Base-by-base conservation (phyloP, 2,888 invertebrate species). In the Ecdyonurus torrentis region DNA sequence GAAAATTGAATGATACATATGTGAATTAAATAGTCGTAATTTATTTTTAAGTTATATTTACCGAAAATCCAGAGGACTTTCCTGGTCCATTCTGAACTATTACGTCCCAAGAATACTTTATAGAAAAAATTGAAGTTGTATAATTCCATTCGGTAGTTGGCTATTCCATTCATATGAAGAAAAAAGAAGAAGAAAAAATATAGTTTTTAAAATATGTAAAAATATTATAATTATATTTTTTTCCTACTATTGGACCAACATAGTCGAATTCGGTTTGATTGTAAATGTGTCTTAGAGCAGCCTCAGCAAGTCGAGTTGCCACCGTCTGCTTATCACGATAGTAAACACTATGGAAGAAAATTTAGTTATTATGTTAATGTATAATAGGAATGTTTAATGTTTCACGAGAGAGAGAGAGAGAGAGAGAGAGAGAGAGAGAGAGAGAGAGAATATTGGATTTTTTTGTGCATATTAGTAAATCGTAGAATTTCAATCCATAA, bases 51-150 rank as follows among this genome's bases (percentile, higher is more conserved):
- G n/a, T n/a, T n/a, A 37, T 10, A 37, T 15, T 37, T 22, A 55
- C 55, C 5, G 22, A 55, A 55, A 55, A 55, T 55, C 55, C 55
- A 55, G 55, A 55, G 7, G 55, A n/a, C n/a, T 55, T n/a, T 55
- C 55, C 55, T 18, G 55, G 7, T 55, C n/a, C 7, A 7, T 22
- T 22, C 7, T 20, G 5, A 18, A 55, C 7, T 20, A 5, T 7
- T 7, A 55, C 20, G n/a, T 55, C 22, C 55, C 55, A 55, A 7
- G 19, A n/a, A 20, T 20, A 55, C 3, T 5, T 55, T 55, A 22
- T n/a, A 20, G 5, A 10, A 5, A 37, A 10, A 10, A 37, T 37
- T 37, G 37, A 37, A 37, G 37, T 37, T 15, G 5, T 15, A 37
- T 37, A 37, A 15, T 37, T 15, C 37, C 37, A 37, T 15, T 10